phyloP scores from a whole-genome alignment of 2,113 vertebrate species.

The Puffinus mauretanicus region DNA sequence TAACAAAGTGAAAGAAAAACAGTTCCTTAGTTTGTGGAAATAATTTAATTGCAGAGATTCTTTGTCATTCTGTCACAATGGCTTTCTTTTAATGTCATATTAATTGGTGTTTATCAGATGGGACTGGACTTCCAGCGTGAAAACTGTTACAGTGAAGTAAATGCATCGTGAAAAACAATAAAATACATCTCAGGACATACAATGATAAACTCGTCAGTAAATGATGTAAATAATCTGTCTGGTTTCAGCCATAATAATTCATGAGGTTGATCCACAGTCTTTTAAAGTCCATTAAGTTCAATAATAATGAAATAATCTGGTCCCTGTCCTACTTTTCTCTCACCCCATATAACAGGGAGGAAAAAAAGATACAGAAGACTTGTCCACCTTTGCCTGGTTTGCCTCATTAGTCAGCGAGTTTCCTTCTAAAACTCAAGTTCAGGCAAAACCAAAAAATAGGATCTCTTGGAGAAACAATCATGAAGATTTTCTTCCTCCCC shows the following conservation, averaged over 20 bases:
- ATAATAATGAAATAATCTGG: neutral
- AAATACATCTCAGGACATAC: neutral
- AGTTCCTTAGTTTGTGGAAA: neutral
- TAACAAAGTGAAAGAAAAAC: neutral
- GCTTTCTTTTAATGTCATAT: neutral
- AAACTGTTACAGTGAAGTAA: neutral
- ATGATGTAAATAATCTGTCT: neutral
- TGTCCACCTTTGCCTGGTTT: neutral
- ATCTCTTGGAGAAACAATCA: neutral
- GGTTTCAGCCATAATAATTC: neutral
- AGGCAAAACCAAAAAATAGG: neutral
- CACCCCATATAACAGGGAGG: neutral
- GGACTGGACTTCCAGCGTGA: neutral
- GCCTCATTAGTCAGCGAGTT: neutral
- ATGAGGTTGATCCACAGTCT: neutral
- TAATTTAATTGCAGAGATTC: neutral
- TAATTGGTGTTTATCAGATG: neutral
- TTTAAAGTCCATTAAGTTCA: neutral
- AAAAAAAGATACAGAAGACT: neutral
- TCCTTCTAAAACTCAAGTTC: neutral
- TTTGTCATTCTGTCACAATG: neutral
- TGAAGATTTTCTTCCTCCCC: neutral
- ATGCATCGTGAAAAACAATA: neutral
- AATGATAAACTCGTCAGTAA: neutral
- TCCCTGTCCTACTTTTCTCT: neutral